Evolutionary conservation across 2,888 invertebrate genomes (phyloP), one percentile per base, ranked within the genome.

Genomic region (Ophion costatus): DNA sequence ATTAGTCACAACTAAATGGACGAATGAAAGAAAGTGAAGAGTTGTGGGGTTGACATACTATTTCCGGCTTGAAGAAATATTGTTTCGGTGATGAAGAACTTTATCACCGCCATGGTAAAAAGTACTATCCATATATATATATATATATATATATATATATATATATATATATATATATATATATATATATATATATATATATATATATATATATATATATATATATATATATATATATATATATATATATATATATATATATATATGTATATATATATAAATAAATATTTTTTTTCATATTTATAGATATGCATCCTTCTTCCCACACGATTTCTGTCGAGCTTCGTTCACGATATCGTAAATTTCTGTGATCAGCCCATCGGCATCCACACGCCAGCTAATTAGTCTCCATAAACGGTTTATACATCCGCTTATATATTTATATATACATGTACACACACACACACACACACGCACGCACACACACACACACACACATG

Each of bases 351-450:
- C 82, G 75, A 80, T 77, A 86, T 87, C 85, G 87, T 89, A 88
- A 90, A 87, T 89, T 86, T 87, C 86, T 86, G 86, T 85, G 85
- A 89, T 90, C 88, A 86, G 83, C 85, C 86, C 81, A 76, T 86
- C 84, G 80, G 82, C 84, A 76, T 82, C 73, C 57, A 73, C 67
- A 70, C 86, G 86, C 86, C 87, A 82, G 84, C 81, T 86, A 84
- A 84, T 84, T 84, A 84, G 75, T 79, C 70, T 69, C 74, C 74
- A 76, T 84, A 84, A 85, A 79, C 85, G 85, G 56, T 82, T 79
- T 75, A 75, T 80, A 82, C 45, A 11, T 45, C 14, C 14, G 11
- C 45, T 14, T 45, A 14, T 45, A 45, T 45, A 45, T 64, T 6
- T 24, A 42, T 74, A 63, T 63, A 45, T 63, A 66, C n/a, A 42